These are phyloP conservation scores for Gastrophysa polygoni DNA, from an alignment of 2,888 invertebrate species.

Conservation along the genomic window DNA sequence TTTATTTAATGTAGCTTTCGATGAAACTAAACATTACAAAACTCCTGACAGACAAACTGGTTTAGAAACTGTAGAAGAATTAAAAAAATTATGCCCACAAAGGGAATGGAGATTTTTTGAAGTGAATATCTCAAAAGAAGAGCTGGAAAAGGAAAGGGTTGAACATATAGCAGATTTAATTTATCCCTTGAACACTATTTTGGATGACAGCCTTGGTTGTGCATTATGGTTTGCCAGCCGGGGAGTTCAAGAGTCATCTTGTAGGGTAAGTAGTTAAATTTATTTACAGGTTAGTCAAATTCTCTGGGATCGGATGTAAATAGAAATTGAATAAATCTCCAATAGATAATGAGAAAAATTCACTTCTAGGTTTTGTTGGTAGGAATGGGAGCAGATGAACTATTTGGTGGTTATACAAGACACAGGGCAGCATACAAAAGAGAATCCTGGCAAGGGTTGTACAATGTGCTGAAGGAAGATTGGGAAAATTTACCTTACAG, in stretches of 20 bases:
- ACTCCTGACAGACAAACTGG: conserved; percentile 89
- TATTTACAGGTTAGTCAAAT: too few species aligned
- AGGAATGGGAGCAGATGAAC: conserved; percentile 97
- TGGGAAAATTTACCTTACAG: conserved; percentile 84
- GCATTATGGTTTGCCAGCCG: conserved; percentile 96
- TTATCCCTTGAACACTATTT: conserved; percentile 82
- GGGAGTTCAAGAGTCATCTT: conserved; percentile 65
- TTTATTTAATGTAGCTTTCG: conserved; percentile 94
- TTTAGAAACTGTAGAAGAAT: conserved; percentile 69
- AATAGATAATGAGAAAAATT: too few species aligned
- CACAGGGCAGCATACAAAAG: conserved; percentile 77
- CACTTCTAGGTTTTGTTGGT: conserved; percentile 72
- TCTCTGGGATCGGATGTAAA: background rate
- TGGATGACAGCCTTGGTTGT: conserved; percentile 96
- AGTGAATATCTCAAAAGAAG: conserved; percentile 73
- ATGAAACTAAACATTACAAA: conserved; percentile 63
- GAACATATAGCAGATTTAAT: conserved; percentile 76
- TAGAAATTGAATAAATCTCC: too few species aligned
- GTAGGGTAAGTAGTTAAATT: conserved; percentile 67
- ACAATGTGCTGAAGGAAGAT: conserved; percentile 69
- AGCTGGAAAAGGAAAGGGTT: conserved; percentile 66
- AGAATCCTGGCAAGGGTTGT: conserved; percentile 61
- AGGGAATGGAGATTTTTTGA: conserved; percentile 85
- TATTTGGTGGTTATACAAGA: conserved; percentile 92
- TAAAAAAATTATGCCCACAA: conserved; percentile 70